Percentiles rank a stretch among this genome's conserved stretches.
These are phyloP conservation scores for Perdita meconis DNA, from an alignment of 2,888 invertebrate genomes.

Conservation along the genomic window DNA sequence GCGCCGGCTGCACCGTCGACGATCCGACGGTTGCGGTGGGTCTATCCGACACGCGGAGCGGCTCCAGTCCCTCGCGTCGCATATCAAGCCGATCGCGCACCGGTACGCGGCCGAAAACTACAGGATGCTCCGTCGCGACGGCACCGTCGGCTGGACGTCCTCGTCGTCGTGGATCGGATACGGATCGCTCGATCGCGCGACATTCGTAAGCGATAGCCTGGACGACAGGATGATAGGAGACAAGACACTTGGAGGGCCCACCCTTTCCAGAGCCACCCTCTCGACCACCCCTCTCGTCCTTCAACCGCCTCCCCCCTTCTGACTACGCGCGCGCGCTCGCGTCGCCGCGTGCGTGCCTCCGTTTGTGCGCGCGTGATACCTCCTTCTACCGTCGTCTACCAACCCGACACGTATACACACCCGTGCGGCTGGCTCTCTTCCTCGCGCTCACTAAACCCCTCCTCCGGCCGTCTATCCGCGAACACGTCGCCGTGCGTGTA, in stretches of 20 bases:
- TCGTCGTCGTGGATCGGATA: constrained; percentile 72
- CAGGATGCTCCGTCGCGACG: constrained; percentile 50
- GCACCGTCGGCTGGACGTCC: constrained; percentile 64
- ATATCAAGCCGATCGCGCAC: constrained; percentile 36
- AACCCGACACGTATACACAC: constrained; percentile 52
- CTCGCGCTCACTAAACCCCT: constrained; percentile 28
- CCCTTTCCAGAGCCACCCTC: constrained; percentile 71
- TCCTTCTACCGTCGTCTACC: constrained; percentile 46
- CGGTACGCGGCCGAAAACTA: constrained; percentile 12
- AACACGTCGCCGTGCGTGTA: constrained; percentile 57
- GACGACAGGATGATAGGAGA: constrained; percentile 81
- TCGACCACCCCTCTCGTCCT: constrained; percentile 66
- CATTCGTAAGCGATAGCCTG: constrained; percentile 81
- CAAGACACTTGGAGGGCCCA: constrained; percentile 78
- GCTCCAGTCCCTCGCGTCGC: constrained; percentile 38
- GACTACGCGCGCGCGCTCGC: constrained; percentile 11
- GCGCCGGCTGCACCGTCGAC: constrained; percentile 21
- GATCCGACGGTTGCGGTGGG: constrained; percentile 34
- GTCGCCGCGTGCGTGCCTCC: constrained; percentile 3
- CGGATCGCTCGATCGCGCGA: constrained; percentile 81
- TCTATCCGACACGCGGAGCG: constrained; percentile 54
- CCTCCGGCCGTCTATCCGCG: constrained; percentile 36
- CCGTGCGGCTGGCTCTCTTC: constrained; percentile 13
- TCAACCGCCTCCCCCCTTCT: constrained; percentile 55
- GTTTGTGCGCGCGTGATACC: constrained; percentile 7